Evolutionary conservation across 2,797 vertebrate species (phyloP), one percentile per base, ranked within the genome.

Genomic region (Fundulus diaphanus): DNA sequence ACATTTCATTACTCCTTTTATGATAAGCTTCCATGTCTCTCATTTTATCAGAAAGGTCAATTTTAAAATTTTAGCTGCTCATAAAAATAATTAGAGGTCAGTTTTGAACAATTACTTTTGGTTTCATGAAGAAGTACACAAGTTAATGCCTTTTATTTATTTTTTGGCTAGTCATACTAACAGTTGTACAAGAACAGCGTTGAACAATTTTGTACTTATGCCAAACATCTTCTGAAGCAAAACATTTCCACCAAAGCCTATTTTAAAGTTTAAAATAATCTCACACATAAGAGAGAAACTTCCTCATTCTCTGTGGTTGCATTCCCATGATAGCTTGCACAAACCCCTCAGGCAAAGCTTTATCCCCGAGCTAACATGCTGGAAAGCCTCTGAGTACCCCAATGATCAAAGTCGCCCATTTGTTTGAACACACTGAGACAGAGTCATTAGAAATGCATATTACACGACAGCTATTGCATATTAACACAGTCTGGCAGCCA

Each of bases 371-470:
- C 92, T 89, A 93, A 95, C 92, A 93, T 85, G 90, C 78, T 90
- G 90, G 88, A 94, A 90, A 93, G 91, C 93, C 92, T 93, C 90
- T 81, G 84, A 93, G 90, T 88, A 90, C 90, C 91, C 91, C 87
- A 72, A 91, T 94, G 94, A 95, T 95, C 94, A 94, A 95, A 95
- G 94, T 91, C 87, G 89, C 94, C 95, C 94, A 96, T 96, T 97
- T 97, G 96, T 97, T 97, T 98, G 96, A 97, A 96, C 95, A 95
- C 91, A 96, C 94, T 93, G 93, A 96, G 96, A 96, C 88, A 92
- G 96, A 97, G 97, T 97, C 97, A 99, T 99, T 99, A 98, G 96
- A 97, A 97, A 98, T 97, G 97, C 97, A 97, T 96, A 96, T 96
- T 96, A 94, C 95, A 95, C 95, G 95, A 98, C 97, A 96, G 95